Evolutionary conservation across 2,113 vertebrate genomes (phyloP).

Genomic region (Leptocoma aspasia): DNA sequence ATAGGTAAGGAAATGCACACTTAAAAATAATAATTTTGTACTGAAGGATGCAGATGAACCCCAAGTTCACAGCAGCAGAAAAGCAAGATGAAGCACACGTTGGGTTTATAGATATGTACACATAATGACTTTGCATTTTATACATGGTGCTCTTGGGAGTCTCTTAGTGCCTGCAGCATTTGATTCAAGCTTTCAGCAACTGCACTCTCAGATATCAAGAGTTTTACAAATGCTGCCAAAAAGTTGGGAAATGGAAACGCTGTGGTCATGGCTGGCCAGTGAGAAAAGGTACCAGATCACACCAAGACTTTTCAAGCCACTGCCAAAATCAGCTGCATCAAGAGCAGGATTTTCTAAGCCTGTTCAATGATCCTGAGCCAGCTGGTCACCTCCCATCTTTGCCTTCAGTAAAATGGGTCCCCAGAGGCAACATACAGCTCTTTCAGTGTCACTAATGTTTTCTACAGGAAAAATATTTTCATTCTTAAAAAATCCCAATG

Average conservation of each 20-base stretch:
- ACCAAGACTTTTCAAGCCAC: not conserved
- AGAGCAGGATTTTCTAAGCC: not conserved
- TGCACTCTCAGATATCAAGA: not conserved
- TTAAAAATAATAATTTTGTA: not conserved
- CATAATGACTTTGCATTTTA: not conserved
- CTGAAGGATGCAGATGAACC: not conserved
- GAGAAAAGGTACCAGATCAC: not conserved
- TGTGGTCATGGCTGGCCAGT: not conserved
- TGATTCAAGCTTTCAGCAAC: not conserved
- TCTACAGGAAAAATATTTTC: not conserved
- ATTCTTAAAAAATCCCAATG: not conserved
- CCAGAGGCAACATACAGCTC: not conserved
- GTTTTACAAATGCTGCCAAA: not conserved
- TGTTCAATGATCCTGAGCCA: not conserved
- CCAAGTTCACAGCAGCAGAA: not conserved
- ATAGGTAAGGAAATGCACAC: not conserved
- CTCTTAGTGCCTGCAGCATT: not conserved
- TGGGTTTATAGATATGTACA: not conserved
- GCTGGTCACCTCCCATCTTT: not conserved
- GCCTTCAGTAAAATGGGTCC: not conserved
- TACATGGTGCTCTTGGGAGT: not conserved
- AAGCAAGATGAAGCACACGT: not conserved
- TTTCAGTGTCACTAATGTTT: not conserved
- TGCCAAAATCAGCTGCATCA: not conserved
- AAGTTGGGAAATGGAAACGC: not conserved